Evolutionary conservation across 2,113 vertebrate genomes (phyloP).

Genomic region (Sander lucioperca): DNA sequence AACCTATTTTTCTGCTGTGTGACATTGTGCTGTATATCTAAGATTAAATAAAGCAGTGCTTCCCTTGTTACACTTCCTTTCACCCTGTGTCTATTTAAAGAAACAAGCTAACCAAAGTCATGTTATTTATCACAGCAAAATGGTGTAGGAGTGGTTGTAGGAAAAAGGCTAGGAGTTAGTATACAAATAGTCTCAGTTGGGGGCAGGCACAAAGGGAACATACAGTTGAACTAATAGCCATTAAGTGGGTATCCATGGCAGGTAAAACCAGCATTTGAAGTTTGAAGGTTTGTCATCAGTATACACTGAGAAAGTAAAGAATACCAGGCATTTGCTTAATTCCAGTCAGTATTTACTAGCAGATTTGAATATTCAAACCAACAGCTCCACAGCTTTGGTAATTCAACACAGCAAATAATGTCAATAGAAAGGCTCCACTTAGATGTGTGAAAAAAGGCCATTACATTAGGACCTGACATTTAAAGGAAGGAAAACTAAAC

Average conservation of each 20-base stretch:
- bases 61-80: constrained; percentile 20
- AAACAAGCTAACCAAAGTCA: constrained; percentile 58
- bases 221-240: constrained; percentile 6
- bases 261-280: constrained; percentile 5
- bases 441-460: not conserved
- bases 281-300: constrained; percentile 12
- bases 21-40: constrained; percentile 10
- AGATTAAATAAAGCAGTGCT: constrained; percentile 4
- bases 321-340: not conserved
- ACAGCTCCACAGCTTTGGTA: constrained; percentile 9
- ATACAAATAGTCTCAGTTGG: constrained; percentile 20
- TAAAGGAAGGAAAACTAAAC: constrained; percentile 16
- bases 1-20: constrained; percentile 27
- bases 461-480: constrained; percentile 17
- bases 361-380: constrained; percentile 12
- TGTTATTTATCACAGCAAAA: constrained; percentile 37
- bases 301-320: not conserved
- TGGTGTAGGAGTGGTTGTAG: constrained; percentile 11
- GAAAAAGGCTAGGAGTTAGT: constrained; percentile 5
- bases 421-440: constrained; percentile 8
- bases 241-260: constrained; percentile 1
- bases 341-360: not conserved
- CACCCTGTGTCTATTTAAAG: constrained; percentile 38
- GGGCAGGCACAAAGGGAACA: constrained; percentile 15
- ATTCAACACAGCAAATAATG: not conserved